Base-by-base conservation (phyloP, 2,888 invertebrate genomes). In the Hedychridium roseum region DNA sequence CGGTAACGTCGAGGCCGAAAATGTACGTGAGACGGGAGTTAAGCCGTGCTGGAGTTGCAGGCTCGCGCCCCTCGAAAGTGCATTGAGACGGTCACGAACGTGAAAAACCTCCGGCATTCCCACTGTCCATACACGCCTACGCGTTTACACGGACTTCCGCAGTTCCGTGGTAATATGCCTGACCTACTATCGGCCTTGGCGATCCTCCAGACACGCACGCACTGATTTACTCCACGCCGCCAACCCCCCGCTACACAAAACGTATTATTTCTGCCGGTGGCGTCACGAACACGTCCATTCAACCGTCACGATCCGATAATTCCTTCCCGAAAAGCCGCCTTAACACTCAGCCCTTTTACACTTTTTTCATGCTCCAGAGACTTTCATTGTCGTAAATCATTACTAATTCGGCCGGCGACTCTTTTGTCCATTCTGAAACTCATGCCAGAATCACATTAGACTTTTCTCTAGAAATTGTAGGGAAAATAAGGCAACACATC, bases 41-140 rank as follows among this genome's bases (percentile, higher is more conserved):
- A 74, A 76, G 73, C 75, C 68, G 68, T 50, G 49, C 41, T 47
- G 37, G 48, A 52, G 66, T 69, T 76, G 75, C 74, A 54, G 54
- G 54, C 67, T 73, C 73, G 73, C 68, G 73, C 65, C 53, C 59
- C 56, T 49, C 53, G 42, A 35, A 39, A 52, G 51, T 57, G 66
- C 68, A 76, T 76, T 76, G 73, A 76, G 63, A 54, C 63, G 63
- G 74, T 75, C 75, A 75, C 74, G 73, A 68, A 68, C 73, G 47
- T 49, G 48, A 45, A 50, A 55, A 52, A 47, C 5, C 49, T 34
- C 31, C 11, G 20, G 17, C 39, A 37, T 39, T 39, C 38, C 21
- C 43, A n/a, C n/a, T n/a, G n/a, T n/a, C 38, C 30, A 20, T n/a
- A 36, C 34, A 39, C 27, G 28, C 39, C 39, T 6, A 16, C 43